A percentile compares a stretch with the other conserved stretches of the same genome.
Evolutionary conservation across 2,888 invertebrate species (phyloP).

Genomic region (Yponomeuta cagnagella): DNA sequence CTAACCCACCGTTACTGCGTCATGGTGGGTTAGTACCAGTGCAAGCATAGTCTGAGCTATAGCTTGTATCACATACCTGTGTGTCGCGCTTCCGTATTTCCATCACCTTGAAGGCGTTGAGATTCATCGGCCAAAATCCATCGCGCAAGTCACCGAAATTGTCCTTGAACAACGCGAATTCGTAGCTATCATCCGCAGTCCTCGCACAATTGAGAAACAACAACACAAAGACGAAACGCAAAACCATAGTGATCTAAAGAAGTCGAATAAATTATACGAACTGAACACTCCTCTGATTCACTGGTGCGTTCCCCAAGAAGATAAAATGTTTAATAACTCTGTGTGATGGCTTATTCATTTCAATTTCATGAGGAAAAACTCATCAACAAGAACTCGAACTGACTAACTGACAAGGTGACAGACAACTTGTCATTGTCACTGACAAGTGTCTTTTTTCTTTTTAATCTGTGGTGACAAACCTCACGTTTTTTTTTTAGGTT

Average conservation of each 20-base stretch:
- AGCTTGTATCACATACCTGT: conserved; percentile 14
- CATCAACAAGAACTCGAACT: not conserved
- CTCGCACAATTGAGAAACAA: conserved; percentile 41
- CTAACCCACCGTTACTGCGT: no score
- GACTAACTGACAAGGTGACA: not conserved
- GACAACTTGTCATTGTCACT: no score
- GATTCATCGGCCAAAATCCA: conserved; percentile 52
- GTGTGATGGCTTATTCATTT: not conserved
- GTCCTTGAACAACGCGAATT: conserved; percentile 24
- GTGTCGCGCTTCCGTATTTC: conserved; percentile 35
- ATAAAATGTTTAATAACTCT: not conserved
- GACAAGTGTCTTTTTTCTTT: no score
- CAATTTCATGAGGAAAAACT: not conserved
- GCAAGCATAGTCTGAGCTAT: no score
- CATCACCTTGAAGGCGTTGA: conserved; percentile 39
- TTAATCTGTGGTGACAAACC: no score
- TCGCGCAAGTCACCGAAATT: conserved; percentile 30
- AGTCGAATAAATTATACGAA: not conserved
- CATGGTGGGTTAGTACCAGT: no score
- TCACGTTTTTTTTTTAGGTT: no score
- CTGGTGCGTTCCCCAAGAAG: not conserved
- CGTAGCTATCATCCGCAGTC: conserved; percentile 33
- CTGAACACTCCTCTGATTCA: not conserved
- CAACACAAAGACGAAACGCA: conserved; percentile 40
- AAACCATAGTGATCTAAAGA: conserved; percentile 32